Percentiles rank a stretch among this genome's conserved stretches.
Evolutionary conservation across 2,113 vertebrate genomes (phyloP).

Genomic region (Brachionichthys hirsutus): DNA sequence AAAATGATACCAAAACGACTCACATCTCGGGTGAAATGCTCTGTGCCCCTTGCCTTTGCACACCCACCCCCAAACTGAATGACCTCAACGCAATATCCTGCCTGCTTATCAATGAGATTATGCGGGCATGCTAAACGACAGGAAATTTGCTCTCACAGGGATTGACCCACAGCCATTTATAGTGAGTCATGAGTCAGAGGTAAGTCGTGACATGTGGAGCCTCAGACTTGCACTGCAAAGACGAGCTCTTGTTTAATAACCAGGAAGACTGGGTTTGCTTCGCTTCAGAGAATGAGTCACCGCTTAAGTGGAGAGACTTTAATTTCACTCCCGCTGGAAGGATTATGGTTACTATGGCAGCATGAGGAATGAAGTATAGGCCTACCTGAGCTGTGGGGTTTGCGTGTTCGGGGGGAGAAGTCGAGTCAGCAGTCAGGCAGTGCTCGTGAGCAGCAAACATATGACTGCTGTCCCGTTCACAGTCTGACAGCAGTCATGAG

Average conservation of each 20-base stretch:
- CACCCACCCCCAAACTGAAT: slow-evolving; percentile 34
- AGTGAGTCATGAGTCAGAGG: slow-evolving; percentile 50
- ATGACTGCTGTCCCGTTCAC: slow-evolving; percentile 14
- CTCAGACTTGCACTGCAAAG: slow-evolving; percentile 17
- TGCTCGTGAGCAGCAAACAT: slow-evolving; percentile 37
- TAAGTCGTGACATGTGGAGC: slow-evolving; percentile 36
- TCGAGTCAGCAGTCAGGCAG: slow-evolving; percentile 47
- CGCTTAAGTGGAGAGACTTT: slow-evolving; percentile 10
- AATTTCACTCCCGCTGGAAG: neutral
- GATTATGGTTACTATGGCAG: slow-evolving; percentile 2
- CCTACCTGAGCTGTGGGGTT: slow-evolving; percentile 36
- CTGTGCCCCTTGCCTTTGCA: slow-evolving; percentile 2
- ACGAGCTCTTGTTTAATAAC: slow-evolving; percentile 26
- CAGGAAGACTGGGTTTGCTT: slow-evolving; percentile 28
- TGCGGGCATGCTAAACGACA: slow-evolving; percentile 64
- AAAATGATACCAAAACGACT: slow-evolving; percentile 43
- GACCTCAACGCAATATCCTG: slow-evolving; percentile 67
- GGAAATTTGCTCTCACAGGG: slow-evolving; percentile 64
- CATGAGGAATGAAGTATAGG: slow-evolving; percentile 20
- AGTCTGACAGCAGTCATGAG: too few species aligned
- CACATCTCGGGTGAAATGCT: slow-evolving; percentile 13
- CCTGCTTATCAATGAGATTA: slow-evolving; percentile 70
- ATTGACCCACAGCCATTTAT: slow-evolving; percentile 55
- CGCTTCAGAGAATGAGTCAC: slow-evolving; percentile 33
- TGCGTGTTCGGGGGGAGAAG: slow-evolving; percentile 46